phyloP scores from a whole-genome alignment of 92 coral and sea anemone genomes.

The Bergia puertoricense region DNA sequence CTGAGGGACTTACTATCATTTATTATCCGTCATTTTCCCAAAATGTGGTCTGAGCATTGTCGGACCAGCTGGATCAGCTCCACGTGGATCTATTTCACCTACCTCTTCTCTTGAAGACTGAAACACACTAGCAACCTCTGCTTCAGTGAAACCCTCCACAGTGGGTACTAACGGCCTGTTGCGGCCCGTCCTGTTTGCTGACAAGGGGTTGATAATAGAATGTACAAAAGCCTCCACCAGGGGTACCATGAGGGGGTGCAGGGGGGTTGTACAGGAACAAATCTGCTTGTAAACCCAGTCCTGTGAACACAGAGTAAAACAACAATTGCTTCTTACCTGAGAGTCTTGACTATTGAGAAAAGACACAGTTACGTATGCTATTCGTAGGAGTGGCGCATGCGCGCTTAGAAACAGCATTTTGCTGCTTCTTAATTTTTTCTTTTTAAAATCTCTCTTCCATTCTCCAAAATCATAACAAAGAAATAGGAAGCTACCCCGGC shows the following conservation, averaged over 20 bases:
- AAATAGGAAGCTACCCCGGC: too few species aligned
- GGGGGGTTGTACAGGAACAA: conserved; percentile 79
- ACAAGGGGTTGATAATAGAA: conserved; percentile 86
- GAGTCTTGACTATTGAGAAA: background rate
- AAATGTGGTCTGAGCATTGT: too few species aligned
- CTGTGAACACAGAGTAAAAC: conserved; percentile 46
- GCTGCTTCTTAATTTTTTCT: too few species aligned
- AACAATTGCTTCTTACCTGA: background rate
- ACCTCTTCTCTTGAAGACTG: conserved; percentile 51
- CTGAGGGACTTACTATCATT: too few species aligned
- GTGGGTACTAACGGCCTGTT: conserved; percentile 54
- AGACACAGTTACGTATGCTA: too few species aligned
- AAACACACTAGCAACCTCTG: conserved; percentile 81
- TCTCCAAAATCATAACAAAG: too few species aligned
- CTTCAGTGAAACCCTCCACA: conserved; percentile 85
- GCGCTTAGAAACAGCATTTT: too few species aligned
- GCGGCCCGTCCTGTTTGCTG: conserved; percentile 56
- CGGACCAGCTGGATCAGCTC: too few species aligned
- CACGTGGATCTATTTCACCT: background rate
- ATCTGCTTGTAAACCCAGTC: conserved; percentile 94
- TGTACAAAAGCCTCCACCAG: conserved; percentile 89
- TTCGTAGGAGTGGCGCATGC: too few species aligned
- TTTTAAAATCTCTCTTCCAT: too few species aligned
- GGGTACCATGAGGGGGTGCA: conserved; percentile 81
- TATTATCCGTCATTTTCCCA: too few species aligned